phyloP scores from a whole-genome alignment of 1,140 invertebrate genomes.

The Neodiprion virginianus region DNA sequence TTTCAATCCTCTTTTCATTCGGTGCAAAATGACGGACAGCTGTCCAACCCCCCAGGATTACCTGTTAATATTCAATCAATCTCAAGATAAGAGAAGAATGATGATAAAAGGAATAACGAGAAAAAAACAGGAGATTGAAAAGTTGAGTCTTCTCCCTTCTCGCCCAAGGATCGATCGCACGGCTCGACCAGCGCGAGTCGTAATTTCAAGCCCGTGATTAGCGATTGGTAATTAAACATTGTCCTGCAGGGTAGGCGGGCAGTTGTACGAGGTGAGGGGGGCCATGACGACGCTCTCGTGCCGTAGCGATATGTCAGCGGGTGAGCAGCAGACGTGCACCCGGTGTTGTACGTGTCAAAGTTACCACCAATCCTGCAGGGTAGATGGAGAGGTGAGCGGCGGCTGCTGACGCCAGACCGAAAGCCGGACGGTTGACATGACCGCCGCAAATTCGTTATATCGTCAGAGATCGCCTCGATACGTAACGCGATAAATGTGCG shows the following conservation, averaged over 20 bases:
- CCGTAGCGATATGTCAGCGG: background rate
- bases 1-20: too few relatives aligned
- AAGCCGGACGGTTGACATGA: too few relatives aligned
- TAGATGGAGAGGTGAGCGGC: background rate
- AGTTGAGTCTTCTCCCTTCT: background rate
- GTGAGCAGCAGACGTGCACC: background rate
- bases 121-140: background rate
- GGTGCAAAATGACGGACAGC: too few relatives aligned
- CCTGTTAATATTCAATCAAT: too few relatives aligned
- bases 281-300: background rate
- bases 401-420: background rate
- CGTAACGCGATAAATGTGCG: too few relatives aligned
- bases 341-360: slow-evolving; percentile 9
- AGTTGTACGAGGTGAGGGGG: background rate
- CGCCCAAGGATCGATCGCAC: background rate
- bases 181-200: background rate
- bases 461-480: too few relatives aligned
- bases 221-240: background rate
- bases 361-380: background rate
- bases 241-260: background rate
- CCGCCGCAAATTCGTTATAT: too few relatives aligned
- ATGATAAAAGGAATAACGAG: too few relatives aligned
- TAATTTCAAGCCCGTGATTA: background rate
- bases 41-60: too few relatives aligned
- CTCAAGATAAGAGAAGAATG: too few relatives aligned